Evolutionary conservation across 2,113 vertebrate species (phyloP), one percentile per base, ranked within the genome.

Genomic region (Anolis carolinensis): DNA sequence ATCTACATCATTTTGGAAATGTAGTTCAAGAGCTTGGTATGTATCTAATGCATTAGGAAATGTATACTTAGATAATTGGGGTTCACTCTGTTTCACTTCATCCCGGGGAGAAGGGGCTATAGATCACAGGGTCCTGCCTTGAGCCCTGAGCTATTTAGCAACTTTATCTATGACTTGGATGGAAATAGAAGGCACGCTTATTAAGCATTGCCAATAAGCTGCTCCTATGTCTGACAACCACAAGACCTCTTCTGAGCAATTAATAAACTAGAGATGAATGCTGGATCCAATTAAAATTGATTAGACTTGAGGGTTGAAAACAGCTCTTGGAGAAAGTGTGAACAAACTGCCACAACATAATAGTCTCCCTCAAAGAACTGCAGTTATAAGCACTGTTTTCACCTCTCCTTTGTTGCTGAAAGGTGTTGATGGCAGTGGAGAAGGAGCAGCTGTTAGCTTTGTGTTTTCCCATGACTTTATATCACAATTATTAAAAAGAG

Each of bases 211-310:
- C 1, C 0, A 0, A 83, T 55, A 16, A 44, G 62, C 34, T 0
- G 0, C 1, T 67, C 0, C 0, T 30, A 65, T 9, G 21, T 59
- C 36, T 75, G 55, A 23, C 55, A 75, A 1, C 81, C 68, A 3
- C 7, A 3, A 5, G 13, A 5, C 67, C 71, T 73, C n/a, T 16
- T 0, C 30, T 8, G 39, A 75, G 34, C 59, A 4, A 30, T 21
- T 68, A 5, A 32, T 6, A 21, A 14, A 1, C 14, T 11, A 79
- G 70, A 52, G 72, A 52, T 81, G 59, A 71, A 81, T 68, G 9
- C 0, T 21, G 36, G 32, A 70, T 59, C 73, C 0, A 0, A 4
- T 2, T 52, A 36, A 67, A 27, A 11, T 72, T 78, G 87, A 32
- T 6, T 4, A 13, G 21, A 8, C 11, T 8, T 2, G 48, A 70